These are phyloP conservation scores for Stictonetta naevosa DNA, from an alignment of 2,113 vertebrate species.

Conservation along the genomic window DNA sequence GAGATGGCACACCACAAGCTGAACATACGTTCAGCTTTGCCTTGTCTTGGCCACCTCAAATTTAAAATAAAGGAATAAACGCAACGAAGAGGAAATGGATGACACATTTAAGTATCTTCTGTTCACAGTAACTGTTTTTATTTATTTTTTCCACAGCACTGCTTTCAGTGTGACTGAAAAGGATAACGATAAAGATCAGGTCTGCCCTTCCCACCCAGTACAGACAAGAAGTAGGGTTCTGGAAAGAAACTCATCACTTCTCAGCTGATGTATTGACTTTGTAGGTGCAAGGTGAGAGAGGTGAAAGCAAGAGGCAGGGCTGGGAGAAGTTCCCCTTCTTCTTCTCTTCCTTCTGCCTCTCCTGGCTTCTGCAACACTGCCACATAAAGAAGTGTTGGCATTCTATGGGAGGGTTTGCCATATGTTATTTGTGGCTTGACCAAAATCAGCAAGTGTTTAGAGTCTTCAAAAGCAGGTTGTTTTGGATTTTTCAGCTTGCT, in stretches of 20 bases:
- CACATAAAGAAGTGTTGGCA: not conserved
- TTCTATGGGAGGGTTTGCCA: not conserved
- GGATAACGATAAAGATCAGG: not conserved
- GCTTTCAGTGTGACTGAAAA: not conserved
- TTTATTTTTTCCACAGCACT: not conserved
- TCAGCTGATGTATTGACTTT: not conserved
- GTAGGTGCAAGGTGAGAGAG: not conserved
- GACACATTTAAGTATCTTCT: not conserved
- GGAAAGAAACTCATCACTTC: not conserved
- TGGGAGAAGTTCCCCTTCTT: not conserved
- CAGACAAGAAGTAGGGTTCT: not conserved
- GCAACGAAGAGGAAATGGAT: not conserved
- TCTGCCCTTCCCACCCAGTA: not conserved
- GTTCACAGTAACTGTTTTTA: not conserved
- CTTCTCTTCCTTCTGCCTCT: not conserved
- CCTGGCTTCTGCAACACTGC: not conserved
- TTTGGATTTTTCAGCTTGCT: slow-evolving; percentile 32
- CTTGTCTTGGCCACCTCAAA: not conserved
- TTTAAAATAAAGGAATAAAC: not conserved
- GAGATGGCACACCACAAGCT: not conserved
- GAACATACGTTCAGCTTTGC: not conserved
- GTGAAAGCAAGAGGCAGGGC: not conserved
- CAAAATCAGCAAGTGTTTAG: not conserved
- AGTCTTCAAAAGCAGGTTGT: not conserved
- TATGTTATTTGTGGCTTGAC: not conserved